These are phyloP conservation scores for Ornithorhynchus anatinus DNA, from an alignment of 2,113 vertebrate species.

Conservation along the genomic window DNA sequence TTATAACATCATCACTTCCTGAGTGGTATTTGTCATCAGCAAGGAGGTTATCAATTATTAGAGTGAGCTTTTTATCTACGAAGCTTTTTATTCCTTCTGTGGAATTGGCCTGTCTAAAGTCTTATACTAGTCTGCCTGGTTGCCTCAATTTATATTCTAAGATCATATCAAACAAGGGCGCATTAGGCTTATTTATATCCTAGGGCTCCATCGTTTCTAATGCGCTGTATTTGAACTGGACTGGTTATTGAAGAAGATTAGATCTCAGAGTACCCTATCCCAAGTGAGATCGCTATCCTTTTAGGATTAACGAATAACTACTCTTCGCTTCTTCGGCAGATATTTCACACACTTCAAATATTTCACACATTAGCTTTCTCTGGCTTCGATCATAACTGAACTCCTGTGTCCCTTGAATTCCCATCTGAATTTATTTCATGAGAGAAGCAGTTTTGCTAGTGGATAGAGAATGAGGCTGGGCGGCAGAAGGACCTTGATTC, in stretches of 20 bases:
- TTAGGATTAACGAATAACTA: background rate
- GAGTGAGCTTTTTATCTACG: constrained; percentile 18
- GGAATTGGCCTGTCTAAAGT: constrained; percentile 37
- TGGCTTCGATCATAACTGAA: too few relatives aligned
- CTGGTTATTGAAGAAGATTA: background rate
- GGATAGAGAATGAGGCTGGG: too few relatives aligned
- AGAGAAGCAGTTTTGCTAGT: too few relatives aligned
- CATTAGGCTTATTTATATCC: constrained; percentile 23
- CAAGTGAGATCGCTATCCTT: background rate
- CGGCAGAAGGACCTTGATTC: too few relatives aligned
- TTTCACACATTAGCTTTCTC: background rate
- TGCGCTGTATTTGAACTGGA: constrained; percentile 9
- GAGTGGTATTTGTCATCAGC: constrained; percentile 16
- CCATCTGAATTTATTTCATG: too few relatives aligned
- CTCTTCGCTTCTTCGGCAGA: too few relatives aligned
- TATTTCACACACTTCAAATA: background rate
- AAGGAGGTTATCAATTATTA: constrained; percentile 32
- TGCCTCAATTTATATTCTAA: constrained; percentile 15
- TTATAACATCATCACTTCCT: constrained; percentile 29
- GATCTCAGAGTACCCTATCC: background rate
- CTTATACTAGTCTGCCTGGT: constrained; percentile 8
- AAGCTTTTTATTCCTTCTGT: constrained; percentile 3
- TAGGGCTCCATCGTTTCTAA: constrained; percentile 26
- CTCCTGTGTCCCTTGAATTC: too few relatives aligned
- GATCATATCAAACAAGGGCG: constrained; percentile 27